Percentiles rank a stretch among this genome's conserved stretches.
Conservation (phyloP, 2,113 vertebrate species). For the Shinisaurus crocodilurus region DNA sequence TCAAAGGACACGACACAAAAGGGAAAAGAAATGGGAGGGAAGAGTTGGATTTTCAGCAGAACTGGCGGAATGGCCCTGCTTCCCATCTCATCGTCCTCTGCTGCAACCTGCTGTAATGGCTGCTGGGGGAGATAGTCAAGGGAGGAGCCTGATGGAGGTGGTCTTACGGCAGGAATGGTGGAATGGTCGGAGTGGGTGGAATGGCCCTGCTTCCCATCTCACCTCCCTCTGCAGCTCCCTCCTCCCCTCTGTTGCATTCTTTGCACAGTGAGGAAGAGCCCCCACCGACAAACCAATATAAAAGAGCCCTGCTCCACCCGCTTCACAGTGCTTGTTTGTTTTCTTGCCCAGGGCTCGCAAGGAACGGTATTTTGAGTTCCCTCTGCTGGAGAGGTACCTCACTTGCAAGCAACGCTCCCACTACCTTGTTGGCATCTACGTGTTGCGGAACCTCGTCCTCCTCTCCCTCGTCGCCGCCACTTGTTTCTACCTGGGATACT, state of each 20-base stretch:
- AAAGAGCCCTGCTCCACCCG: not conserved
- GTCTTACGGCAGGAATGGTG: too few relatives aligned
- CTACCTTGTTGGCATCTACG: slow-evolving; percentile 86
- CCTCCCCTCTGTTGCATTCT: not conserved
- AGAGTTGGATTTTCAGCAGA: too few relatives aligned
- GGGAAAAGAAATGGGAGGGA: too few relatives aligned
- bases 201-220: too few relatives aligned
- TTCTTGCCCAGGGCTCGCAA: slow-evolving; percentile 85
- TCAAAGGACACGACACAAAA: too few relatives aligned
- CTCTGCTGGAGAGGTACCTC: slow-evolving; percentile 93
- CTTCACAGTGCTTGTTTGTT: not conserved
- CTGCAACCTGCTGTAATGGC: too few relatives aligned
- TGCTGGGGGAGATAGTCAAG: too few relatives aligned
- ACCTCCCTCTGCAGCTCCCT: fast-evolving
- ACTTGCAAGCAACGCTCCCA: slow-evolving; percentile 90
- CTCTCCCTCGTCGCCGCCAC: slow-evolving; percentile 86
- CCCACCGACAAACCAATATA: not conserved
- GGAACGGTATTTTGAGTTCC: slow-evolving; percentile 96
- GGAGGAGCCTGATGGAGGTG: too few relatives aligned
- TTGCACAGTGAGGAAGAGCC: not conserved
- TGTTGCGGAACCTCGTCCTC: slow-evolving; percentile 89
- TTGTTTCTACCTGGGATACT: slow-evolving; percentile 93
- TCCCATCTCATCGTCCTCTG: too few relatives aligned
- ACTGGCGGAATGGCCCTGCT: too few relatives aligned
- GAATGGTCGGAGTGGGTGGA: too few relatives aligned